Percentiles rank a stretch among this genome's conserved stretches.
phyloP scores from a whole-genome alignment of 2,797 vertebrate genomes.

The Tapera naevia region DNA sequence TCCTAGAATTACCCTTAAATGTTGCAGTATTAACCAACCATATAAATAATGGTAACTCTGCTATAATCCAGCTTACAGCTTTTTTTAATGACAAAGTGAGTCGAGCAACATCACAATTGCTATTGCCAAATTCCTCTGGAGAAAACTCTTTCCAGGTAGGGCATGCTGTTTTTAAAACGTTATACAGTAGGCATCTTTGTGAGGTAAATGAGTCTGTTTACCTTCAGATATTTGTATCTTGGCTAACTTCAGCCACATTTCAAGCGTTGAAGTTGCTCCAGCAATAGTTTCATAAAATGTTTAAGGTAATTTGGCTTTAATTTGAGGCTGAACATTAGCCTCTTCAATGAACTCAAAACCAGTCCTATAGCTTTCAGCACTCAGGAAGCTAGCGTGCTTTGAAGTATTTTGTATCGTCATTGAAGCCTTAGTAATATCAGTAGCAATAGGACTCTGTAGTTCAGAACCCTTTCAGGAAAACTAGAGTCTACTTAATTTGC shows the following conservation, averaged over 20 bases:
- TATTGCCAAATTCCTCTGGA: background rate
- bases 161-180: background rate
- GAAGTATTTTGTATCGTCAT: background rate
- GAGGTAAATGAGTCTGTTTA: background rate
- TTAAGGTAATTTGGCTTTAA: conserved; percentile 45
- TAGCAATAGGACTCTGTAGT: background rate
- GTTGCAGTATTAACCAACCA: background rate
- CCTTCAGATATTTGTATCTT: conserved; percentile 12
- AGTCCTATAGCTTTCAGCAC: background rate
- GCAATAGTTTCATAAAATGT: conserved; percentile 20
- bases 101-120: background rate
- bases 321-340: conserved; percentile 36
- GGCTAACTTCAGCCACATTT: background rate
- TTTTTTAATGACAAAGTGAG: background rate
- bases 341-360: conserved; percentile 1
- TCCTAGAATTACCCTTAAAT: background rate
- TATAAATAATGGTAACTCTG: background rate
- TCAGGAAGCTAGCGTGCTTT: background rate
- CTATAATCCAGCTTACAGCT: background rate
- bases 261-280: conserved; percentile 21
- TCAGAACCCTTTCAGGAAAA: conserved; percentile 30
- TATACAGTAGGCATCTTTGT: background rate
- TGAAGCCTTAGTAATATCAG: background rate
- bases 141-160: background rate
- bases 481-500: background rate